phyloP scores from a whole-genome alignment of 2,797 vertebrate species.

The Hydrolagus colliei region DNA sequence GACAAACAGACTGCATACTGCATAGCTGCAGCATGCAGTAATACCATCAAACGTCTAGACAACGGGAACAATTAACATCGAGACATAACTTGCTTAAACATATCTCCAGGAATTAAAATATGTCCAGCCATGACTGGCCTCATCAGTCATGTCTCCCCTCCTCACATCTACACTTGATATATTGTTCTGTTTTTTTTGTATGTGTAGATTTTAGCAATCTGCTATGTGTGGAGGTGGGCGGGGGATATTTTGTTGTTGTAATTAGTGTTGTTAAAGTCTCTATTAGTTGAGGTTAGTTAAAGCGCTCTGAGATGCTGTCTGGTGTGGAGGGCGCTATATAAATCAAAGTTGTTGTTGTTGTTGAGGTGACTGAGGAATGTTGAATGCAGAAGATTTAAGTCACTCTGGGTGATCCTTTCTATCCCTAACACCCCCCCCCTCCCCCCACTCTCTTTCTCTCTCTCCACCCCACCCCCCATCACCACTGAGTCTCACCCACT shows the following conservation, averaged over 20 bases:
- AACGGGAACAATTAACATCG: conserved; percentile 61
- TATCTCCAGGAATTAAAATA: conserved; percentile 47
- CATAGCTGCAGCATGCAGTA: conserved; percentile 60
- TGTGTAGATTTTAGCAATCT: too few relatives aligned
- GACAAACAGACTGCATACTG: conserved; percentile 54
- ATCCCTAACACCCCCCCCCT: too few relatives aligned
- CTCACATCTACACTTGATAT: background rate
- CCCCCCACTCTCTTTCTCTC: too few relatives aligned
- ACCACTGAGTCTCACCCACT: conserved; percentile 39
- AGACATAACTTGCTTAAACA: conserved; percentile 60
- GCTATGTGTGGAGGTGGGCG: background rate
- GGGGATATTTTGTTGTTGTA: background rate
- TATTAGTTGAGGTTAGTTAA: background rate
- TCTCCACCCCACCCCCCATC: conserved; percentile 35
- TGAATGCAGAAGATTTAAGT: conserved; percentile 49
- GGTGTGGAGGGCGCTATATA: too few relatives aligned
- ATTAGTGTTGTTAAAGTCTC: background rate
- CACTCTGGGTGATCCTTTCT: background rate
- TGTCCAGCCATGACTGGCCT: background rate
- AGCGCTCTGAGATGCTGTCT: too few relatives aligned
- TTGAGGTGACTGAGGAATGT: conserved; percentile 25
- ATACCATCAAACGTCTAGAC: conserved; percentile 69
- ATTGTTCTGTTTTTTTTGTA: background rate
- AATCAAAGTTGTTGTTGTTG: too few relatives aligned
- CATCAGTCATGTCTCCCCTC: conserved; percentile 12